These are phyloP conservation scores for Eidolon dupreanum DNA, from an alignment of 2,797 vertebrate genomes.

Conservation along the genomic window DNA sequence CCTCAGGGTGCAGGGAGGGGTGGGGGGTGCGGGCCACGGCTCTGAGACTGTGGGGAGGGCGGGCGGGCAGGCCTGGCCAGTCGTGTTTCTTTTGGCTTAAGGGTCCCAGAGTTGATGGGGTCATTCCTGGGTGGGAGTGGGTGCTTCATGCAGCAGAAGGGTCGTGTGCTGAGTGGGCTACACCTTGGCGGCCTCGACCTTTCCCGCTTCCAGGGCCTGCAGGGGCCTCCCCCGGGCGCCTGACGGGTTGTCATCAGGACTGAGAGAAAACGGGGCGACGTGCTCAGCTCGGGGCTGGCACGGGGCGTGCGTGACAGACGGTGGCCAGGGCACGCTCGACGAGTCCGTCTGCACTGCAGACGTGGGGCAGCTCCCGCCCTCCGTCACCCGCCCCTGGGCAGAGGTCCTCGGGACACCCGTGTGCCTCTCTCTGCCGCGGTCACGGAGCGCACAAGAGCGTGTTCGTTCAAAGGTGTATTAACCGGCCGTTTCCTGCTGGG, in stretches of 20 bases:
- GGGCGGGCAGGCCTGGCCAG: too few species aligned
- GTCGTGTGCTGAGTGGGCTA: too few species aligned
- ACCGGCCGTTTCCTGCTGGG: fast-evolving
- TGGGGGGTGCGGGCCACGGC: neutral
- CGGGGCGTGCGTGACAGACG: fast-evolving
- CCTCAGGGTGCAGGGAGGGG: neutral
- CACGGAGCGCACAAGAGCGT: fast-evolving
- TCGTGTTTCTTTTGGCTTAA: neutral
- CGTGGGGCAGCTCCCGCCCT: neutral
- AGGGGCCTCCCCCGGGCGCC: neutral
- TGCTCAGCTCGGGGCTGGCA: neutral
- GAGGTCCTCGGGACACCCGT: neutral
- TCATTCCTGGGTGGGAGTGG: fast-evolving
- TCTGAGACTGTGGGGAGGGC: neutral
- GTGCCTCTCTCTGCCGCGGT: neutral
- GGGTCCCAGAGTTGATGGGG: neutral
- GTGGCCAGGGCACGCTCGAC: fast-evolving
- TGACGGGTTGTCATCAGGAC: neutral
- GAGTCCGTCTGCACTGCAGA: neutral
- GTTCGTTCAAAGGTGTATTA: fast-evolving
- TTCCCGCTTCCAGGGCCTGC: neutral
- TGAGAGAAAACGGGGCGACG: fast-evolving
- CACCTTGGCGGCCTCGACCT: neutral
- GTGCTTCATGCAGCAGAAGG: fast-evolving
- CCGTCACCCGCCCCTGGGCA: fast-evolving